These are phyloP conservation scores for Plutella xylostella DNA, from an alignment of 2,888 invertebrate genomes.

Conservation along the genomic window DNA sequence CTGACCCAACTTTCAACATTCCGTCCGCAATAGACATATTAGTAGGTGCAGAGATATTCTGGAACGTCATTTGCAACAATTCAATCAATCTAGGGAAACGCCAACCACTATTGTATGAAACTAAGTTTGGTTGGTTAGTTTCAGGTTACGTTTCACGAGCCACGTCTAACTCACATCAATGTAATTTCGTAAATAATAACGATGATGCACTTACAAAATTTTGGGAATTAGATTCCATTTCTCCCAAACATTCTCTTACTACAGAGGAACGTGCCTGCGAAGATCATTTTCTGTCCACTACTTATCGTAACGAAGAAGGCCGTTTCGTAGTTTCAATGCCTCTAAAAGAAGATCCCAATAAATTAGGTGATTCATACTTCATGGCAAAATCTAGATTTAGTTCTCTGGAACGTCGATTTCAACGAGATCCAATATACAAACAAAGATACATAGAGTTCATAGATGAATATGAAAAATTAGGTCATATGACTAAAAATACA, in stretches of 20 bases:
- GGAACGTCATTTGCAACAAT: background rate
- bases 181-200: background rate
- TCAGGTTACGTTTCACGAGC: too few relatives aligned
- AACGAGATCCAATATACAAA: background rate
- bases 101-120: background rate
- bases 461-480: slow-evolving; percentile 12
- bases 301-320: background rate
- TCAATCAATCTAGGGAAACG: background rate
- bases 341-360: background rate
- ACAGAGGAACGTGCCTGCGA: background rate
- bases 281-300: background rate
- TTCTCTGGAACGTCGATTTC: background rate
- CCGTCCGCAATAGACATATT: slow-evolving; percentile 4
- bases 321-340: background rate
- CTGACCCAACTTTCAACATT: slow-evolving; percentile 3
- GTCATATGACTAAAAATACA: too few relatives aligned
- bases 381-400: background rate
- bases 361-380: background rate
- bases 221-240: background rate
- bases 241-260: background rate
- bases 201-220: too few relatives aligned
- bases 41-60: background rate
- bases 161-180: too few relatives aligned
- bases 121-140: background rate
- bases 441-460: slow-evolving; percentile 9